Conservation (phyloP, 2,888 invertebrate genomes). For the Erannis defoliaria region DNA sequence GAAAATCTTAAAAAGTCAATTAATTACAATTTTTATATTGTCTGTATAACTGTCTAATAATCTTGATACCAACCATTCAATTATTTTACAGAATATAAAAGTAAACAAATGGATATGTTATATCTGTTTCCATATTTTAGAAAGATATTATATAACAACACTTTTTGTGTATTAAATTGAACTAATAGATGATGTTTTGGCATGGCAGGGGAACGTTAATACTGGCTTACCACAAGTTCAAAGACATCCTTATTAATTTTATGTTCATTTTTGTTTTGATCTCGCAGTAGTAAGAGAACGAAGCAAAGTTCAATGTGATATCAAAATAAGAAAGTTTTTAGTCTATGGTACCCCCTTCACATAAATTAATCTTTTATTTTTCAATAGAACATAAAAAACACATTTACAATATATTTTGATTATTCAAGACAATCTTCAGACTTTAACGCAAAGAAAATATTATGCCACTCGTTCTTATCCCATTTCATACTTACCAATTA, state of each 20-base stretch:
- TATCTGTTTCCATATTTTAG: not conserved
- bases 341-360: too few relatives aligned
- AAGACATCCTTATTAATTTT: not conserved
- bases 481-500: slow-evolving; percentile 38
- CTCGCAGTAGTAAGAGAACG: too few relatives aligned
- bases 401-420: slow-evolving; percentile 17
- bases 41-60: too few relatives aligned
- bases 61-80: too few relatives aligned
- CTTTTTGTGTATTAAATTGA: not conserved
- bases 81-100: not conserved
- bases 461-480: slow-evolving; percentile 45
- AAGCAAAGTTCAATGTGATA: too few relatives aligned
- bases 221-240: too few relatives aligned
- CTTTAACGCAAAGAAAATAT: slow-evolving; percentile 19
- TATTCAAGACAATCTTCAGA: slow-evolving; percentile 18
- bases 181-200: not conserved
- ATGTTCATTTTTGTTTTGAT: too few relatives aligned
- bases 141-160: not conserved
- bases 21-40: not conserved
- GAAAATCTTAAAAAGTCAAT: not conserved
- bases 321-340: too few relatives aligned
- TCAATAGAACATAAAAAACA: slow-evolving; percentile 10
- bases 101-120: too few relatives aligned
- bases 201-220: not conserved
- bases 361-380: slow-evolving; percentile 3